phyloP scores from a whole-genome alignment of 2,113 vertebrate species.

The Cyphomyrus plagiostoma region DNA sequence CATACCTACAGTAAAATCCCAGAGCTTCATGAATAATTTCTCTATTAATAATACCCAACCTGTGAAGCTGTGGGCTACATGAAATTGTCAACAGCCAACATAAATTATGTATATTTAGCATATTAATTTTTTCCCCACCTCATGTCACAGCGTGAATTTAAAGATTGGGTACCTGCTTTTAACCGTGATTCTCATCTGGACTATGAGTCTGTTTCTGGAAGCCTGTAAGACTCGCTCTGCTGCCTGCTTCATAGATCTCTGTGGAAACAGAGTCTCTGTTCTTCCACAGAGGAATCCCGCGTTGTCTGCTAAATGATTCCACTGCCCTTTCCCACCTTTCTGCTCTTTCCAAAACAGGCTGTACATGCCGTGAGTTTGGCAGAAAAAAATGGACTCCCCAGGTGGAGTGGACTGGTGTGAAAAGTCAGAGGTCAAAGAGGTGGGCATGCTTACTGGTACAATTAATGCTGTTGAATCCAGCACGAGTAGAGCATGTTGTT shows the following conservation, averaged over 20 bases:
- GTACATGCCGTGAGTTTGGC: background rate
- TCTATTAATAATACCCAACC: background rate
- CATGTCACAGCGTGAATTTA: background rate
- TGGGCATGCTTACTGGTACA: background rate
- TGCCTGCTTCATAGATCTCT: background rate
- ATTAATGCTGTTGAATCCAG: background rate
- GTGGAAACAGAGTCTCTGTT: background rate
- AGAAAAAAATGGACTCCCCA: background rate
- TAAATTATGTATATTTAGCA: background rate
- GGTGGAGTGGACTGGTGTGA: background rate
- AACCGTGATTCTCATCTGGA: background rate
- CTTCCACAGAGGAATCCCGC: background rate
- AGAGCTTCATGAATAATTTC: conserved; percentile 1
- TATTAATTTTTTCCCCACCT: background rate
- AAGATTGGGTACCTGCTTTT: background rate
- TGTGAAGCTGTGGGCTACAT: background rate
- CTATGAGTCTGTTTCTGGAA: background rate
- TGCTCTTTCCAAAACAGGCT: background rate
- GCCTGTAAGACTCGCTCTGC: background rate
- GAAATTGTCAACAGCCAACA: background rate
- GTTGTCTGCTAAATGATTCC: background rate
- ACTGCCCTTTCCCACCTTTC: background rate
- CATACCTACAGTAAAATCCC: background rate
- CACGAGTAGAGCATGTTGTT: background rate
- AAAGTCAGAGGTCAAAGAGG: background rate